Evolutionary conservation across 30 jellyfish, hydroid and myxozoan species (phyloP).

Genomic region (Hydractinia symbiolongicarpus): DNA sequence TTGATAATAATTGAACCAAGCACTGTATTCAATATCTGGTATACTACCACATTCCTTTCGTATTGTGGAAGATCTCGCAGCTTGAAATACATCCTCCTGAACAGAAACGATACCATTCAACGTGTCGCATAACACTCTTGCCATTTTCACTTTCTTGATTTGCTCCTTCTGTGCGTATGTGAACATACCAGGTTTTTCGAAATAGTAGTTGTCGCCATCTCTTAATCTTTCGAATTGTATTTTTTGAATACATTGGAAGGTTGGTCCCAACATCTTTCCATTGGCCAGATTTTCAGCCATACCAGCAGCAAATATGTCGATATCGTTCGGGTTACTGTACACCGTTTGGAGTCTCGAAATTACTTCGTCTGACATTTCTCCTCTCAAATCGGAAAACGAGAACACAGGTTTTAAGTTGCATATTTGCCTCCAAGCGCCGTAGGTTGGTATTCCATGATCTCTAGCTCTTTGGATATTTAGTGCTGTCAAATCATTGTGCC

Average conservation of each 20-base stretch:
- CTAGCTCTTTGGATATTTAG: conserved; percentile 44
- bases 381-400: neutral
- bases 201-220: conserved; percentile 11
- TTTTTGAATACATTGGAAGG: neutral
- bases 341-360: no score
- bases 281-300: neutral
- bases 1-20: no score
- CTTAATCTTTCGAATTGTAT: conserved; percentile 4
- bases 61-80: neutral
- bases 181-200: conserved; percentile 1
- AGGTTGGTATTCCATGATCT: conserved; percentile 45
- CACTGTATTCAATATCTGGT: no score
- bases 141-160: conserved; percentile 24
- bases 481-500: conserved; percentile 23
- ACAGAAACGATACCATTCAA: conserved; percentile 69
- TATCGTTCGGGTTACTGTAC: neutral
- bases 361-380: neutral
- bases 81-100: conserved; percentile 54
- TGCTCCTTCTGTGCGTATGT: neutral
- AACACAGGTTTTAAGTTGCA: neutral
- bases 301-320: conserved; percentile 11
- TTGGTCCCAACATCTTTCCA: neutral
- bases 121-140: conserved; percentile 57
- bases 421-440: conserved; percentile 2
- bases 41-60: no score